Conservation (phyloP, 2,113 vertebrate genomes). For the Capricornis sumatraensis region DNA sequence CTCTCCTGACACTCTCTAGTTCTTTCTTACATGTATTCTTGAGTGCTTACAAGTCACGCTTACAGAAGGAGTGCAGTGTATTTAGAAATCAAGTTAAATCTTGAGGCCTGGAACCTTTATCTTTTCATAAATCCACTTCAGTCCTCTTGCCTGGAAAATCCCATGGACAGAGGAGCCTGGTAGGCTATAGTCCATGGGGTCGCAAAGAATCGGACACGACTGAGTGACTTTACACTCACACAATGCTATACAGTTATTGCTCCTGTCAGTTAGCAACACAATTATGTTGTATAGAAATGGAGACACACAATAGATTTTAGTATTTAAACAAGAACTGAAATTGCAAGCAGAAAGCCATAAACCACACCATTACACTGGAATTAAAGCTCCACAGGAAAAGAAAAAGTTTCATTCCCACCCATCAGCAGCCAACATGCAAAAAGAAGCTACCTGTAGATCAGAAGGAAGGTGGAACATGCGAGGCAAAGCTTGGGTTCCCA, state of each 20-base stretch:
- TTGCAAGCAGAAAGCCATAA: constrained; percentile 66
- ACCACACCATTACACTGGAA: constrained; percentile 69
- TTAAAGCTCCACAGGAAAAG: constrained; percentile 67
- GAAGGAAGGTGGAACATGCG: constrained; percentile 24
- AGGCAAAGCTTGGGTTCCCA: constrained; percentile 50
- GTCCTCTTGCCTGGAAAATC: too few relatives aligned
- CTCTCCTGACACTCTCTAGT: not conserved
- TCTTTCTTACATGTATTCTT: fast-evolving
- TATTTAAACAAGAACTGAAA: constrained; percentile 74
- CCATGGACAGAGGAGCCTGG: too few relatives aligned
- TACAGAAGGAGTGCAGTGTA: not conserved
- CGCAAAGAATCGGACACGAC: too few relatives aligned
- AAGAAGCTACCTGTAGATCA: constrained; percentile 55
- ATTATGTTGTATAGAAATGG: constrained; percentile 71
- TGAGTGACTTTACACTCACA: too few relatives aligned
- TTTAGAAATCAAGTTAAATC: constrained; percentile 72
- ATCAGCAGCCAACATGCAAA: constrained; percentile 22
- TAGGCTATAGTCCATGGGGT: too few relatives aligned
- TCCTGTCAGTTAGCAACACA: constrained; percentile 69
- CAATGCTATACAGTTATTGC: constrained; percentile 61
- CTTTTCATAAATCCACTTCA: constrained; percentile 40
- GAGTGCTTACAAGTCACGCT: not conserved
- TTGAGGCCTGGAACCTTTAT: constrained; percentile 58
- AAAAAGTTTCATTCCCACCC: constrained; percentile 58
- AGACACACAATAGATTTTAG: constrained; percentile 72